phyloP scores from a whole-genome alignment of 2,113 vertebrate species.

The Speoplatyrhinus poulsoni region DNA sequence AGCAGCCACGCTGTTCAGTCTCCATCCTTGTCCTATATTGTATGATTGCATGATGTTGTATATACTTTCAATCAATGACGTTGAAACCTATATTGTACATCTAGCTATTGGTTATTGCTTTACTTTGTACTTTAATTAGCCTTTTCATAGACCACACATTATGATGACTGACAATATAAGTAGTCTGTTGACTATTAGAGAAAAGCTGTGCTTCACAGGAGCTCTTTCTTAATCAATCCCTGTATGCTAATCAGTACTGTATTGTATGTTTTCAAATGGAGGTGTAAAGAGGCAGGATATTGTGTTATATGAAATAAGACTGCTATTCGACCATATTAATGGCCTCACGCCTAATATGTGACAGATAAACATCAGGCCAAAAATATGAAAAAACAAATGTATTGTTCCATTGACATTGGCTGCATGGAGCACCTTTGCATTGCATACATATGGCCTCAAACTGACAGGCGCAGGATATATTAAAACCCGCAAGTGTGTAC shows the following conservation, averaged over 20 bases:
- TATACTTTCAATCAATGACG: not conserved
- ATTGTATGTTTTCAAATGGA: slow-evolving; percentile 21
- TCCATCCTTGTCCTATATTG: too few relatives aligned
- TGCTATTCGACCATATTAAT: slow-evolving; percentile 33
- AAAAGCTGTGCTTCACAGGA: not conserved
- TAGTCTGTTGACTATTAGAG: slow-evolving; percentile 13
- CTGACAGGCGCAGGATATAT: not conserved
- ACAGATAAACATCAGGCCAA: slow-evolving; percentile 30
- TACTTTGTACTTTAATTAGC: slow-evolving; percentile 45
- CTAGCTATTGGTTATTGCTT: slow-evolving; percentile 5
- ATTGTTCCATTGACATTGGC: slow-evolving; percentile 23
- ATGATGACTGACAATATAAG: slow-evolving; percentile 22
- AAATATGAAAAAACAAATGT: slow-evolving; percentile 20
- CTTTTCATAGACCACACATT: slow-evolving; percentile 32
- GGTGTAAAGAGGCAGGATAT: slow-evolving; percentile 19
- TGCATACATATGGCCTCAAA: slow-evolving; percentile 6
- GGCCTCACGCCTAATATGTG: not conserved
- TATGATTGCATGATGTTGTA: too few relatives aligned
- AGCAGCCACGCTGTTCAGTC: too few relatives aligned
- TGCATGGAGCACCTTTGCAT: slow-evolving; percentile 17
- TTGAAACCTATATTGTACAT: not conserved
- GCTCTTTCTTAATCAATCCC: slow-evolving; percentile 9
- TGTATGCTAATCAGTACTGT: slow-evolving; percentile 5
- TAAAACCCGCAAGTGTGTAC: not conserved
- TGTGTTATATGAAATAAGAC: slow-evolving; percentile 13